These are phyloP conservation scores for Tridacna gigas DNA, from an alignment of 2,888 invertebrate species.

Conservation along the genomic window DNA sequence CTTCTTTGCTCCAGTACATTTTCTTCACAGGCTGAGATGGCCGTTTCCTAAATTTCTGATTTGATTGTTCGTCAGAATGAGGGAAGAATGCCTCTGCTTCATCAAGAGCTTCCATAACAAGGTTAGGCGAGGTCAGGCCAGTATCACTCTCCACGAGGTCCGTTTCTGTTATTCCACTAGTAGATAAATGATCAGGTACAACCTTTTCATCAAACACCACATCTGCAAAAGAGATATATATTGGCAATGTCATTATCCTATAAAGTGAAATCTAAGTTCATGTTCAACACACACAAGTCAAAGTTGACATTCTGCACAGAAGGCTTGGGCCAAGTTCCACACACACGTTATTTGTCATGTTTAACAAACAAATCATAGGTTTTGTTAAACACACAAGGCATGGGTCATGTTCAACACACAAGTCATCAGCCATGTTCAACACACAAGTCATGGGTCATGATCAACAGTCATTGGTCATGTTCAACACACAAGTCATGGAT, in stretches of 20 bases:
- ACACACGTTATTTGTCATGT: background rate
- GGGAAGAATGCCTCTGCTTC: conserved; percentile 23
- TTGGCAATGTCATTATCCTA: background rate
- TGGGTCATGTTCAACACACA: too few relatives aligned
- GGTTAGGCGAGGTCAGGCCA: background rate
- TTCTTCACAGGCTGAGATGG: conserved; percentile 13
- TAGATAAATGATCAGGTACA: background rate
- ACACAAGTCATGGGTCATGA: too few relatives aligned
- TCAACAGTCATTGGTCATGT: too few relatives aligned
- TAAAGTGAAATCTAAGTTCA: background rate
- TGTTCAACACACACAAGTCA: conserved; percentile 3
- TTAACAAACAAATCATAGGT: too few relatives aligned
- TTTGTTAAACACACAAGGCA: too few relatives aligned
- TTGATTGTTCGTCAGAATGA: conserved; percentile 5
- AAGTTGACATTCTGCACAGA: background rate
- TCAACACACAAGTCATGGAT: too few relatives aligned
- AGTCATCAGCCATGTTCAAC: too few relatives aligned
- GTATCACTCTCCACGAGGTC: background rate
- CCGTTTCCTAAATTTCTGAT: conserved; percentile 1
- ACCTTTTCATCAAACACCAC: background rate
- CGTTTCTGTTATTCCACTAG: background rate
- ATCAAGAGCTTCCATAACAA: conserved; percentile 16
- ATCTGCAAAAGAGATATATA: background rate
- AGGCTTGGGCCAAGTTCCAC: background rate
- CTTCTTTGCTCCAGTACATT: conserved; percentile 17